Base-by-base conservation (phyloP, 2,113 vertebrate genomes). In the Halcyon senegalensis region DNA sequence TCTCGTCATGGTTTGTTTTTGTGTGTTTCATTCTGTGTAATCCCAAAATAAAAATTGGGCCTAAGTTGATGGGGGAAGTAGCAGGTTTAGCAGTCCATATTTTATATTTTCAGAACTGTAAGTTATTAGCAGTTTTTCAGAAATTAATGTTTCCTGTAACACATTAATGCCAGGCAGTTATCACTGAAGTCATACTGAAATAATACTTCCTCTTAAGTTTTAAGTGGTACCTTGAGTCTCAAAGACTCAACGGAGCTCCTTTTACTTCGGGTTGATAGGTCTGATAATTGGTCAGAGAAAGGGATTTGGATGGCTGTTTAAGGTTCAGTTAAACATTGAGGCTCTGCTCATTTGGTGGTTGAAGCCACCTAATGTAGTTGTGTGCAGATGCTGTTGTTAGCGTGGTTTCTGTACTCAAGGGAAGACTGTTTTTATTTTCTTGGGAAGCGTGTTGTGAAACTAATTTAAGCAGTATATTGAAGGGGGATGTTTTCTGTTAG, bases 1-100 rank as follows among this genome's bases (percentile, higher is more conserved):
- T 96, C 84, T 90, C 9, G 24, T 96, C 51, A 48, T 95, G 75
- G 87, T 59, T 69, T 73, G 88, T 19, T 95, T 86, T 50, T 88
- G 58, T 83, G 74, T 82, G 70, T 84, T 96, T 78, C 81, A 9
- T 85, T 60, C 56, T 30, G 18, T 90, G 62, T 53, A 87, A 75
- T 77, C 48, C 60, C 56, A 1, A 66, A 96, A 80, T 94, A 81
- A 74, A 77, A 87, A 18, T 73, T 43, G 77, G 86, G 66, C 19
- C 30, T 16, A 44, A 75, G 53, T 4, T 66, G 60, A 30, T 5
- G 15, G 80, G 79, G 68, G 87, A 94, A 48, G 46, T 46, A 55
- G 37, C 18, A 73, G 72, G 23, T 67, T 75, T 94, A 90, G 48
- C 31, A 23, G 68, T 73, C 16, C 3, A 2, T 75, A 37, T 68